A percentile compares a stretch with the other conserved stretches of the same genome.
These are phyloP conservation scores for Etheostoma nigrum DNA, from an alignment of 2,797 vertebrate species.

Conservation along the genomic window DNA sequence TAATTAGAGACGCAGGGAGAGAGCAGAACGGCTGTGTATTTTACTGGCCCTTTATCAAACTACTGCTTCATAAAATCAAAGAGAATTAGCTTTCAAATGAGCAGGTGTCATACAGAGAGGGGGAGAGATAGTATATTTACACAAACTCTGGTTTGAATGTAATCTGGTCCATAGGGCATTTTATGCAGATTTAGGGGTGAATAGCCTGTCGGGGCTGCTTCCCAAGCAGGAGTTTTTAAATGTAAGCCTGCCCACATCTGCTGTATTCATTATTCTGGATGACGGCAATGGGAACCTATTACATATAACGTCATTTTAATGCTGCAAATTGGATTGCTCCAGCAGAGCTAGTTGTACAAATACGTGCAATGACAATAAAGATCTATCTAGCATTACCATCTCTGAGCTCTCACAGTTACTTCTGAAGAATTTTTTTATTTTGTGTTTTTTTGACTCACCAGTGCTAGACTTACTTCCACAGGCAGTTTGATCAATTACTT, in stretches of 20 bases:
- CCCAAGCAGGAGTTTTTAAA: background rate
- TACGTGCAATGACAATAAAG: no score
- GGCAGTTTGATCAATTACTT: background rate
- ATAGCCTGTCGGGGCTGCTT: no score
- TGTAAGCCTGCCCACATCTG: constrained; percentile 4
- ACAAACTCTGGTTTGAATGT: constrained; percentile 31
- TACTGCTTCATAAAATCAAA: constrained; percentile 78
- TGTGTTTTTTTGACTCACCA: background rate
- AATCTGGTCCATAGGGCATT: constrained; percentile 3
- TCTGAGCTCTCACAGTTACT: background rate
- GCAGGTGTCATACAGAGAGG: constrained; percentile 65
- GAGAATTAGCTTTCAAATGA: constrained; percentile 75
- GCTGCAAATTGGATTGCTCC: no score
- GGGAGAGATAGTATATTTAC: background rate
- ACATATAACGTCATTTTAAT: no score
- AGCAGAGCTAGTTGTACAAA: no score
- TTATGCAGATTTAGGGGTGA: background rate
- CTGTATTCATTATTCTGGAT: constrained; percentile 8
- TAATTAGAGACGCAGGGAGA: constrained; percentile 81
- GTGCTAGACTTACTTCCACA: background rate
- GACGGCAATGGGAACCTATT: background rate
- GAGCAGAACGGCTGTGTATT: constrained; percentile 56
- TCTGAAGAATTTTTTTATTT: background rate
- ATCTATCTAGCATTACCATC: background rate
- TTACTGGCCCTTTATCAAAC: constrained; percentile 73